Conservation (phyloP, 2,113 vertebrate species). For the Malurus melanocephalus region DNA sequence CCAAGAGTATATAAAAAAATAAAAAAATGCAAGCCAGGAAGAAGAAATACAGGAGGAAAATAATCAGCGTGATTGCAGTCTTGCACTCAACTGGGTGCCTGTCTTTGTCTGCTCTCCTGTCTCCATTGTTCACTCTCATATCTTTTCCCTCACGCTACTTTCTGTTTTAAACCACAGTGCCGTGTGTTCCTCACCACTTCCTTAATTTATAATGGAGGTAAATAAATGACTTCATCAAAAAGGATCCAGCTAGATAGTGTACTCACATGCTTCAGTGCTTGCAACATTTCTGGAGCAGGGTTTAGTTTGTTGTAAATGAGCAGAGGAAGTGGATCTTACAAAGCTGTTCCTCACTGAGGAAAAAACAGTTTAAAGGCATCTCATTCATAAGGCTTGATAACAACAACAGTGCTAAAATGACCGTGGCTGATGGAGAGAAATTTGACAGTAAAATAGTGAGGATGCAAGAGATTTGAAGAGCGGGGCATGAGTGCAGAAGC, state of each 20-base stretch:
- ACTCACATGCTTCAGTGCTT: not conserved
- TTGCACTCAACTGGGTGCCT: not conserved
- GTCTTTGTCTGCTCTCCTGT: not conserved
- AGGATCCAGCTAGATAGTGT: not conserved
- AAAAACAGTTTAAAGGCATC: not conserved
- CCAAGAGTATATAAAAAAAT: not conserved
- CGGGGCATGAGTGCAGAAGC: not conserved
- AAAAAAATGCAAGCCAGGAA: not conserved
- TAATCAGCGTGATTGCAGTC: not conserved
- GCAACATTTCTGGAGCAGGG: not conserved
- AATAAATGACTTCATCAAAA: slow-evolving; percentile 27
- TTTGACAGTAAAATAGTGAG: not conserved
- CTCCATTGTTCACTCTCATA: not conserved
- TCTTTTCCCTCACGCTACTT: not conserved
- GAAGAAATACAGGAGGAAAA: not conserved
- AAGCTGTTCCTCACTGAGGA: not conserved
- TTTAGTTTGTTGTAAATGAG: not conserved
- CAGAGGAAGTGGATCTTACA: not conserved
- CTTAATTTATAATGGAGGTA: not conserved
- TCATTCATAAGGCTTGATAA: not conserved
- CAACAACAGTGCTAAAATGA: not conserved
- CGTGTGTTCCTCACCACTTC: not conserved
- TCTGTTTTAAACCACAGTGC: not conserved
- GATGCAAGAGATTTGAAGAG: not conserved
- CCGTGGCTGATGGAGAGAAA: not conserved